Evolutionary conservation across 2,888 invertebrate genomes (phyloP).

Genomic region (Hecatera dysodea): DNA sequence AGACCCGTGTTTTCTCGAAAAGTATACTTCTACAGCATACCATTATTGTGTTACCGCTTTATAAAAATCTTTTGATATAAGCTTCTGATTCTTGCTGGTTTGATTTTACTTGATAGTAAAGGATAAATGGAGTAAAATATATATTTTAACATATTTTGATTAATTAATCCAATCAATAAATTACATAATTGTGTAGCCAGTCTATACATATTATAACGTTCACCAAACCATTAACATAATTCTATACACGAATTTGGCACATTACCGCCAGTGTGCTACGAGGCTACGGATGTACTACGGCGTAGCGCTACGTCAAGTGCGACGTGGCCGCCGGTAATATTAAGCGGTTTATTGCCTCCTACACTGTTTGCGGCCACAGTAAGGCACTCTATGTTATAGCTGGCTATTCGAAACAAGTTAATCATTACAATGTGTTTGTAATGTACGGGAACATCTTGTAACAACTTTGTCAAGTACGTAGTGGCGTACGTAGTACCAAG

Average conservation of each 20-base stretch:
- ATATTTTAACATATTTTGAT: neutral
- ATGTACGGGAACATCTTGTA: slow-evolving; percentile 3
- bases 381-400: slow-evolving; percentile 30
- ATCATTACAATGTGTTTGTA: slow-evolving; percentile 28
- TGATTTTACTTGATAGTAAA: neutral
- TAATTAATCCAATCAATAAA: neutral
- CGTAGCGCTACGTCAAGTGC: slow-evolving; percentile 62
- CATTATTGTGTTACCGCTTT: slow-evolving; percentile 10
- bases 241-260: slow-evolving; percentile 50
- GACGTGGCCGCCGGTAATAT: slow-evolving; percentile 52
- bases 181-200: neutral
- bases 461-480: neutral
- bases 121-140: neutral
- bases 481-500: no score
- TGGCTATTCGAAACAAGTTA: slow-evolving; percentile 25
- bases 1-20: slow-evolving; percentile 29
- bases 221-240: slow-evolving; percentile 35
- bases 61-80: neutral
- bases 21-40: slow-evolving; percentile 22
- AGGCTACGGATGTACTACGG: slow-evolving; percentile 62
- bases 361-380: slow-evolving; percentile 43
- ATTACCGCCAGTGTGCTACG: slow-evolving; percentile 56
- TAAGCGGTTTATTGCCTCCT: slow-evolving; percentile 53
- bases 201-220: slow-evolving; percentile 13
- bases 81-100: neutral